Evolutionary conservation across 2,797 vertebrate genomes (phyloP).

Genomic region (Centropyge bicolor): DNA sequence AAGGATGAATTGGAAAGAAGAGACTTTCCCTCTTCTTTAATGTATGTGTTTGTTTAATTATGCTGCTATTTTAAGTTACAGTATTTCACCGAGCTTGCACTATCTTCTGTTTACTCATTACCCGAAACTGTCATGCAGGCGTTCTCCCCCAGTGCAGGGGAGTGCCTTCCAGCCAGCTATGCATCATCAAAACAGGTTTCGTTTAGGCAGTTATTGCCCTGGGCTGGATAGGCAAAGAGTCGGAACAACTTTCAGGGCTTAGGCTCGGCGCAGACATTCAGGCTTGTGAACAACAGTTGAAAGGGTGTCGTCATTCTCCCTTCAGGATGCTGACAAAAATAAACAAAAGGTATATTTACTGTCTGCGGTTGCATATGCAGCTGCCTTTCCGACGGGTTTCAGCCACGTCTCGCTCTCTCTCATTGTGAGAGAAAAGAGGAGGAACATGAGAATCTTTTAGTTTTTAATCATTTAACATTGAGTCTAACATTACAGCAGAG

Average conservation of each 20-base stretch:
- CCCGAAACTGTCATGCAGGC: conserved; percentile 49
- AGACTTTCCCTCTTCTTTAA: not conserved
- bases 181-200: conserved; percentile 71
- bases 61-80: conserved; percentile 20
- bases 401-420: not conserved
- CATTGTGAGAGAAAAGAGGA: not conserved
- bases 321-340: conserved; percentile 47
- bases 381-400: conserved; percentile 10
- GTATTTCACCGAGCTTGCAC: conserved; percentile 39
- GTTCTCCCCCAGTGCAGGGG: conserved; percentile 26
- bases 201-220: conserved; percentile 65
- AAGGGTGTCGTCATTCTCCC: conserved; percentile 55
- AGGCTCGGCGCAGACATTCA: conserved; percentile 22
- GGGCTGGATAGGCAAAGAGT: conserved; percentile 52
- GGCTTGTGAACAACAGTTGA: conserved; percentile 53
- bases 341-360: conserved; percentile 59
- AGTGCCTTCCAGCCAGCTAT: conserved; percentile 46
- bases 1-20: not conserved
- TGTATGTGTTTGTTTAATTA: conserved; percentile 15
- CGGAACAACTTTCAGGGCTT: conserved; percentile 36
- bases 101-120: conserved; percentile 64
- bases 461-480: conserved; percentile 23
- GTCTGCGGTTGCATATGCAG: conserved; percentile 19
- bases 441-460: not conserved
- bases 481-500: conserved; percentile 10